Conservation (phyloP, 2,797 vertebrate genomes). For the Paedocypris micromegethes region DNA sequence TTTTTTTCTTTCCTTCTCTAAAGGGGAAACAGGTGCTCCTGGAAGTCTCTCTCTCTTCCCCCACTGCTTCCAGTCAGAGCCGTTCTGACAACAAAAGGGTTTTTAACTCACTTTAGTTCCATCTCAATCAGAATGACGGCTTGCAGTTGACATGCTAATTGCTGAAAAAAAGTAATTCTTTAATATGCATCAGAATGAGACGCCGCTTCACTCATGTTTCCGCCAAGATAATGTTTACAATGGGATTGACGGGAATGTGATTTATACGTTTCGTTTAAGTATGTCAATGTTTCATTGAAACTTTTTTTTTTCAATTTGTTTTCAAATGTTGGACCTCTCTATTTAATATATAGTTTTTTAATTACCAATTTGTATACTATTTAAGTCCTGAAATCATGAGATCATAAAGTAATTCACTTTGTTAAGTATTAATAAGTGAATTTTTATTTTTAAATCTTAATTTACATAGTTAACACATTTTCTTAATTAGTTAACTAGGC, state of each 20-base stretch:
- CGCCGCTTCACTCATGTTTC: slow-evolving; percentile 44
- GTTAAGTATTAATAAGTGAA: no score
- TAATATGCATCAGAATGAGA: slow-evolving; percentile 47
- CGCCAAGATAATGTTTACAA: slow-evolving; percentile 48
- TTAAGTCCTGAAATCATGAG: no score
- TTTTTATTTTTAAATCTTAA: no score
- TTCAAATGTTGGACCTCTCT: neutral
- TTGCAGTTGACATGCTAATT: slow-evolving; percentile 72
- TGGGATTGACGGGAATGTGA: slow-evolving; percentile 28
- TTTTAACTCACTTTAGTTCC: slow-evolving; percentile 46
- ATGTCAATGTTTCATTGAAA: slow-evolving; percentile 1
- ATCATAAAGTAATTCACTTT: no score
- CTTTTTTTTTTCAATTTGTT: neutral
- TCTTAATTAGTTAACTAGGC: no score
- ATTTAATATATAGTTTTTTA: neutral
- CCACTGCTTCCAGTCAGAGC: slow-evolving; percentile 25
- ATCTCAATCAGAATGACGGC: slow-evolving; percentile 50
- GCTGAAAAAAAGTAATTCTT: slow-evolving; percentile 50
- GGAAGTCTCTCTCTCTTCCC: slow-evolving; percentile 29
- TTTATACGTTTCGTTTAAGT: slow-evolving; percentile 10
- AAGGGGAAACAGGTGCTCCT: slow-evolving; percentile 42
- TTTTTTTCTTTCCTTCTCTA: neutral
- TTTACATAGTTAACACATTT: no score
- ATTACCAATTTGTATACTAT: no score
- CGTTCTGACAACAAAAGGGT: slow-evolving; percentile 45